phyloP scores from a whole-genome alignment of 2,888 invertebrate species.

The Drosophila aldrichi region DNA sequence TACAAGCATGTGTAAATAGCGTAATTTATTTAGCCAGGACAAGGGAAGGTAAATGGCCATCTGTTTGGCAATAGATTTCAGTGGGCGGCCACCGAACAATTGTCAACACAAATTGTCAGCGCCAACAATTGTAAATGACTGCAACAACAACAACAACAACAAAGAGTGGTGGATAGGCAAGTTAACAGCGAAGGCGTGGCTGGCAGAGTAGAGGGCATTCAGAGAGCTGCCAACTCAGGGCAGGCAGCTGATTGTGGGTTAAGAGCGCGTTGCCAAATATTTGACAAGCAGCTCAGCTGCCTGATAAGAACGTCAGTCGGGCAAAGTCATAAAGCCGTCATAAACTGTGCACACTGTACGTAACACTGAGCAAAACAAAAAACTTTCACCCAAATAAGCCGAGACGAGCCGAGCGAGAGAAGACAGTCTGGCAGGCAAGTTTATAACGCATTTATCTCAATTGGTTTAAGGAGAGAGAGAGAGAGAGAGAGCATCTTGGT shows the following conservation, averaged over 20 bases:
- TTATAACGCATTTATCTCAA: conserved; percentile 78
- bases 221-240: conserved; percentile 23
- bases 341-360: conserved; percentile 36
- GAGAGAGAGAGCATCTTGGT: conserved; percentile 25
- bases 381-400: conserved; percentile 54
- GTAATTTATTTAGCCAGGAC: conserved; percentile 47
- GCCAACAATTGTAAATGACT: conserved; percentile 20
- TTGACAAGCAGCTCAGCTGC: conserved; percentile 38
- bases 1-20: conserved; percentile 44
- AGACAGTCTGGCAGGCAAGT: conserved; percentile 32
- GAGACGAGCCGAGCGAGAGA: conserved; percentile 3
- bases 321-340: conserved; percentile 41
- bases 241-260: conserved; percentile 34
- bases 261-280: conserved; percentile 52
- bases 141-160: conserved; percentile 14
- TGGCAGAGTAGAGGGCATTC: not conserved
- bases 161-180: not conserved
- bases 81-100: conserved; percentile 24
- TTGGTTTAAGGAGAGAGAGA: conserved; percentile 41
- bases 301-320: conserved; percentile 49
- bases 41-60: conserved; percentile 1
- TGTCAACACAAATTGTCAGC: conserved; percentile 30
- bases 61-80: conserved; percentile 39
- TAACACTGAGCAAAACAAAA: conserved; percentile 32
- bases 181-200: not conserved